Conservation (phyloP, 2,888 invertebrate genomes). For the Actias luna region DNA sequence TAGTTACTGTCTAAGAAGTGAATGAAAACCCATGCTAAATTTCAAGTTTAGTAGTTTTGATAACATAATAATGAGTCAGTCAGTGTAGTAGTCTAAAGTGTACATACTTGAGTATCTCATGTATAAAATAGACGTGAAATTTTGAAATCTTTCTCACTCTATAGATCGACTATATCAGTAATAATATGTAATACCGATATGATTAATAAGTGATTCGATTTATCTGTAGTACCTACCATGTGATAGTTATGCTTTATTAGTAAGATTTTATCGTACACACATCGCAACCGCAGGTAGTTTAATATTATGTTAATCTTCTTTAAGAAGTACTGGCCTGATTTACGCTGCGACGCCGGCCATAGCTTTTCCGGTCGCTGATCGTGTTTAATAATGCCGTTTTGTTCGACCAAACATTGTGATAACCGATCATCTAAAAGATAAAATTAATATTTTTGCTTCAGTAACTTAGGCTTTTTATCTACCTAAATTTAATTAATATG, state of each 20-base stretch:
- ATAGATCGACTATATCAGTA: no score
- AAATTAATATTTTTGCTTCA: neutral
- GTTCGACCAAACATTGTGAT: constrained; percentile 3
- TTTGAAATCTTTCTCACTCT: no score
- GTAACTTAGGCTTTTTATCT: no score
- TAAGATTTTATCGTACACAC: neutral
- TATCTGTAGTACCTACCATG: neutral
- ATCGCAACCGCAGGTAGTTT: neutral
- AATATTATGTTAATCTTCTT: constrained; percentile 6
- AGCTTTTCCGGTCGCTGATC: constrained; percentile 4
- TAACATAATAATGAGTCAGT: no score
- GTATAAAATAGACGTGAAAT: no score
- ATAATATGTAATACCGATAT: no score
- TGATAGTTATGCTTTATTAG: constrained; percentile 5
- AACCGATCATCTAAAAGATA: neutral
- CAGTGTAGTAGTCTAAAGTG: no score
- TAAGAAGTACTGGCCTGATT: constrained; percentile 7
- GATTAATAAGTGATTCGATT: neutral
- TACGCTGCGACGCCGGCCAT: constrained; percentile 5
- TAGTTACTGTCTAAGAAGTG: no score
- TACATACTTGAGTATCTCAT: no score
- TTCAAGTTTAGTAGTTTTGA: no score
- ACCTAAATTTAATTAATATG: neutral
- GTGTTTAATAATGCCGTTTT: constrained; percentile 2
- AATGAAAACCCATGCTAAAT: no score